Percentiles rank a stretch among this genome's conserved stretches.
Evolutionary conservation across 1,140 invertebrate genomes (phyloP).

Genomic region (Drosophila lini): DNA sequence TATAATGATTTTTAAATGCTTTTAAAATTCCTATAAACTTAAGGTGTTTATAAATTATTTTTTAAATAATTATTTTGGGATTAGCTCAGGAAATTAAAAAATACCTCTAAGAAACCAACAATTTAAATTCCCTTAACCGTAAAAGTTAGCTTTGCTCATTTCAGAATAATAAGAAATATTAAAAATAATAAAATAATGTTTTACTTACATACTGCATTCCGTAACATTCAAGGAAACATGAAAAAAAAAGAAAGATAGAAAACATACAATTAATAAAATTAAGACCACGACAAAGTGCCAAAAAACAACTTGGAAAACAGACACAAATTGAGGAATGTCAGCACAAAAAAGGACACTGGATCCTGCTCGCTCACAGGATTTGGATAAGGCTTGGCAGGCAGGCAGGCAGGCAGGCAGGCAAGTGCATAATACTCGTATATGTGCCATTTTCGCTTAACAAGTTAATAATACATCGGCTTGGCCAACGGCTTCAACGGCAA

Average conservation of each 20-base stretch:
- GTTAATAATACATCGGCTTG: conserved; percentile 66
- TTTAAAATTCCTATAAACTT: not conserved
- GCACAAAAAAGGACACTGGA: conserved; percentile 1
- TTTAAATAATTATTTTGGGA: not conserved
- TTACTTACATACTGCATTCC: conserved; percentile 58
- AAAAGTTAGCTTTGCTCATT: too few species aligned
- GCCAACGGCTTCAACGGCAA: conserved; percentile 64
- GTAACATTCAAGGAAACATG: conserved; percentile 14
- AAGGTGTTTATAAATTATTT: not conserved
- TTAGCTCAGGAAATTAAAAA: too few species aligned
- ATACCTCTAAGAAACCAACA: not conserved
- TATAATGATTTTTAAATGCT: not conserved
- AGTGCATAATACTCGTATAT: conserved; percentile 43
- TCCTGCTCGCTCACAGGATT: conserved; percentile 30
- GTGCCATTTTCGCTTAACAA: conserved; percentile 70
- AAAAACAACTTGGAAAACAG: conserved; percentile 25
- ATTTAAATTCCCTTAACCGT: not conserved
- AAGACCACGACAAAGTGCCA: conserved; percentile 9
- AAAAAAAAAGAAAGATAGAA: conserved; percentile 19
- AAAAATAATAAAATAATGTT: not conserved
- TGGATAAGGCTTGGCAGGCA: conserved; percentile 21
- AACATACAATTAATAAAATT: conserved; percentile 28
- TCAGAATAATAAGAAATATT: not conserved
- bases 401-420: not conserved
- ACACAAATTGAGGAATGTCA: conserved; percentile 35